Base-by-base conservation (phyloP, 2,797 vertebrate genomes). In the Mus minutoides region DNA sequence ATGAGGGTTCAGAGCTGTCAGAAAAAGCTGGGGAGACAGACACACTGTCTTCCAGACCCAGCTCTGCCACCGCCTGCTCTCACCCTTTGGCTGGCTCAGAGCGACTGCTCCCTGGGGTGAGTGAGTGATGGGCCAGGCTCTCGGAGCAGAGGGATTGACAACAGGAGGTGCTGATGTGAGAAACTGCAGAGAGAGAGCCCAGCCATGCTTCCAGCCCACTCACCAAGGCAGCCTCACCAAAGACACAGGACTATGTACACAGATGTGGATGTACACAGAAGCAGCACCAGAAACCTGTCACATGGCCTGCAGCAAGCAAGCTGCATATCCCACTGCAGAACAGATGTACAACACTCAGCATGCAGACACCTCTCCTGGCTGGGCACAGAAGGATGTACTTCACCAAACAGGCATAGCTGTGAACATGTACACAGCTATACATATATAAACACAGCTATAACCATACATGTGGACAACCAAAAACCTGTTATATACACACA, bases 1-100 rank as follows among this genome's bases (percentile, higher is more conserved):
- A 88, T 24, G 58, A 87, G 29, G 91, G 62, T 31, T 95, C 79
- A n/a, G 94, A 95, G 91, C 94, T 95, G 90, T 88, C 96, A 97
- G 96, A 95, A 86, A 26, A 85, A 71, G 96, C 85, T 93, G 79
- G 43, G 19, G 83, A 96, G 84, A 95, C 29, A 95, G 90, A 94
- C 88, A 78, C 2, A 46, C 49, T 26, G 80, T 79, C 92, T 95
- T 87, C 82, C 88, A 87, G 91, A 62, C 91, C 92, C 29, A 6
- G 54, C 75, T 88, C 83, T 94, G 73, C 69, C 60, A 84, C 88
- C 12, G 19, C 62, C 96, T 94, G 95, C 88, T 90, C 78, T 92
- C 62, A 40, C 84, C 85, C 78, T 94, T 76, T 19, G 11, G 77
- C 37, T 94, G 77, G 69, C 85, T 79, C 52, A 13, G 67, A 92